Evolutionary conservation across 1,140 invertebrate genomes (phyloP).

Genomic region (Drosophila micromelanica): DNA sequence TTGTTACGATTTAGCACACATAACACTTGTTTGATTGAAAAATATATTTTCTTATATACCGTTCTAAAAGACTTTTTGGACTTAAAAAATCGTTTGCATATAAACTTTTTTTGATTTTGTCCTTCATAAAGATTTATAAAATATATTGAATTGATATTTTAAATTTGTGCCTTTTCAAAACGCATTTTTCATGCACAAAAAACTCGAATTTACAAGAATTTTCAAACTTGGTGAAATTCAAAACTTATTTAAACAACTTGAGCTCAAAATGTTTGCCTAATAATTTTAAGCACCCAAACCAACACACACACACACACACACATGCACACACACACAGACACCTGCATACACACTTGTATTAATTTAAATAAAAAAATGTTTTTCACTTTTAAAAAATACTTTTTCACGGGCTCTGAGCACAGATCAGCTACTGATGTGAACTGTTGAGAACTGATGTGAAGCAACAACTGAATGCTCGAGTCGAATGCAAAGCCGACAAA

Average conservation of each 20-base stretch:
- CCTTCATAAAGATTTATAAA: background rate
- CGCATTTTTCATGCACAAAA: no score
- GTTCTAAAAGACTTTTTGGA: no score
- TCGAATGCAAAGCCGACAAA: conserved; percentile 48
- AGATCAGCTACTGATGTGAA: conserved; percentile 45
- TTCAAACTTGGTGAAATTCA: no score
- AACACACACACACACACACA: background rate
- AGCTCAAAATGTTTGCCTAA: background rate
- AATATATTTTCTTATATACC: no score
- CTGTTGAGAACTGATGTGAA: conserved; percentile 72
- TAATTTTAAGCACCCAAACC: background rate
- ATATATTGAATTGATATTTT: background rate
- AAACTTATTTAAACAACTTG: background rate
- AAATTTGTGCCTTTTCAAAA: no score
- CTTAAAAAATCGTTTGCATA: no score
- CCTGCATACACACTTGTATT: background rate
- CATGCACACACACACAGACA: background rate
- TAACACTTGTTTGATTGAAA: no score
- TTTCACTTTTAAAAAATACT: conserved; percentile 34
- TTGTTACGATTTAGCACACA: no score
- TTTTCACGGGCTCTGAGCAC: conserved; percentile 7
- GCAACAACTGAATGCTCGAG: conserved; percentile 71
- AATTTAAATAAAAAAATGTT: background rate
- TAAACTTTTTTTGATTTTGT: no score
- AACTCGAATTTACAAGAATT: no score